A percentile compares a stretch with the other conserved stretches of the same genome.
These are phyloP conservation scores for Lithosia quadra DNA, from an alignment of 2,888 invertebrate genomes.

Conservation along the genomic window DNA sequence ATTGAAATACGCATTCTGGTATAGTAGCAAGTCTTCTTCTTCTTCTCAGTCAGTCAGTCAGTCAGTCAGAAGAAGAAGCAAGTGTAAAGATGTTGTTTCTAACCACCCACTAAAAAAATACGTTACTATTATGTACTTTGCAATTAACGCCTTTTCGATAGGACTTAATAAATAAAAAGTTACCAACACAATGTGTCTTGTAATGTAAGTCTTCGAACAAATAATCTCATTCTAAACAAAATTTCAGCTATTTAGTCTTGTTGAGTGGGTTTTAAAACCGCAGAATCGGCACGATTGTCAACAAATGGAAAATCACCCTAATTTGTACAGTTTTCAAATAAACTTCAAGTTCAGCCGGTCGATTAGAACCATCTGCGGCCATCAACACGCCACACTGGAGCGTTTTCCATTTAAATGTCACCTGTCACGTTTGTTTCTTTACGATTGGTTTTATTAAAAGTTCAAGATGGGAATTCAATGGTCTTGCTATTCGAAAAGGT, in stretches of 20 bases:
- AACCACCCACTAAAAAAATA: too few relatives aligned
- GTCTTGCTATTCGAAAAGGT: background rate
- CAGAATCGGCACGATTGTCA: background rate
- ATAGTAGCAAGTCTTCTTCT: too few relatives aligned
- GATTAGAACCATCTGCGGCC: background rate
- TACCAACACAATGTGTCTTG: too few relatives aligned
- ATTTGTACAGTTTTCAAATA: background rate
- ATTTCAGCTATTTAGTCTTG: background rate
- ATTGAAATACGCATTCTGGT: too few relatives aligned
- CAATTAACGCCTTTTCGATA: too few relatives aligned
- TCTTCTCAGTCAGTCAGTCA: too few relatives aligned
- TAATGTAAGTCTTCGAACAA: too few relatives aligned
- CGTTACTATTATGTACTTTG: too few relatives aligned
- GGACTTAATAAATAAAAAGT: too few relatives aligned
- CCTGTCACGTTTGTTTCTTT: slow-evolving; percentile 5
- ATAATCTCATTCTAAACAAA: too few relatives aligned
- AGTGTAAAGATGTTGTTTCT: too few relatives aligned
- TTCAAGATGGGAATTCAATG: background rate
- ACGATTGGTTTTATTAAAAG: background rate
- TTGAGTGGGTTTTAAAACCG: background rate
- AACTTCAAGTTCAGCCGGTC: background rate
- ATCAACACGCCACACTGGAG: background rate
- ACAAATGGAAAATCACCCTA: background rate
- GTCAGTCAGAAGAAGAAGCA: too few relatives aligned
- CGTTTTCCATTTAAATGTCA: slow-evolving; percentile 23